Percentiles rank a stretch among this genome's conserved stretches.
phyloP scores from a whole-genome alignment of 1,140 invertebrate species.

The Drosophila albomicans region DNA sequence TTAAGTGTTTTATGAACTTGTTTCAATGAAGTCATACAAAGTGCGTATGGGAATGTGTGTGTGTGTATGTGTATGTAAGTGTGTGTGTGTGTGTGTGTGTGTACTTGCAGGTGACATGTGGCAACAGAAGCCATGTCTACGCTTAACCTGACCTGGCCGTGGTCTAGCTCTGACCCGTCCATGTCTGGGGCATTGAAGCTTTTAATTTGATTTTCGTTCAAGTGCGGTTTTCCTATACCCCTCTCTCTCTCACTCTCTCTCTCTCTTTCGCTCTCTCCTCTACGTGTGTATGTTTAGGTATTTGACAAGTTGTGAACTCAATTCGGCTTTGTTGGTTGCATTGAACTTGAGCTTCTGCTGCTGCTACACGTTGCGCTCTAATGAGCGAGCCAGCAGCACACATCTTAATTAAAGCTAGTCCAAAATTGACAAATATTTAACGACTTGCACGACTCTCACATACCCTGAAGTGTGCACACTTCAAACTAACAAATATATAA shows the following conservation, averaged over 20 bases:
- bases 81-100: conserved; percentile 7
- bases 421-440: conserved; percentile 13
- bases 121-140: conserved; percentile 60
- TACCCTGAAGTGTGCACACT: background rate
- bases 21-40: conserved; percentile 79
- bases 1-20: conserved; percentile 83
- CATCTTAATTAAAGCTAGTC: conserved; percentile 48
- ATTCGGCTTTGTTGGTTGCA: conserved; percentile 52
- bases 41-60: conserved; percentile 46
- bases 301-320: conserved; percentile 40
- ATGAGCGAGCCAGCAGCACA: conserved; percentile 39
- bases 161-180: conserved; percentile 45
- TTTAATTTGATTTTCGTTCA: conserved; percentile 83
- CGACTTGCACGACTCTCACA: background rate
- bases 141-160: conserved; percentile 44
- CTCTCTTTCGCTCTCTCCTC: background rate
- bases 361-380: conserved; percentile 44
- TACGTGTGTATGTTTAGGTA: conserved; percentile 19
- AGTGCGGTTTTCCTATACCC: conserved; percentile 71
- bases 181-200: conserved; percentile 75
- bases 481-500: background rate
- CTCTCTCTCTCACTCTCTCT: background rate
- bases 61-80: background rate
- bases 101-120: conserved; percentile 69
- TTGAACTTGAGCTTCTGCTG: conserved; percentile 48